Base-by-base conservation (phyloP, 2,888 invertebrate genomes). In the Creontiades dilutus region DNA sequence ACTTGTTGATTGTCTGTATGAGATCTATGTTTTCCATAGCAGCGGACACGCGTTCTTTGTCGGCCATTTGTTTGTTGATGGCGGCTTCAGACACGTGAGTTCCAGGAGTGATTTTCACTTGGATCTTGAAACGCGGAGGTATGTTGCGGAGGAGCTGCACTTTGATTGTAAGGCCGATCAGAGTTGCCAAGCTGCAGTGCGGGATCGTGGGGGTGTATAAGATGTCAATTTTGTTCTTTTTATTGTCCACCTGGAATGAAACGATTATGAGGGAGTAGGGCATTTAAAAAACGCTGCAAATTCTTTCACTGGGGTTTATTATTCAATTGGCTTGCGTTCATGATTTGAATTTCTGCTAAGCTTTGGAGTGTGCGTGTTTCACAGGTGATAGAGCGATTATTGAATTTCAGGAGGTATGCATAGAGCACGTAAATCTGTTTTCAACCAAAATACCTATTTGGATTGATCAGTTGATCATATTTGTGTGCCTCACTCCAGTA, bases 131-230 rank as follows among this genome's bases (percentile, higher is more conserved):
- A 76, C 97, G 95, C 12, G 96, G 94, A 0, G 98, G 98, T 7
- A 99, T 93, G 0, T 97, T 96, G 90, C 99, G 94, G 37, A 99
- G 94, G 9, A 99, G 94, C 93, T 98, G 98, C 0, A 99, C 99
- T 78, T 98, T 94, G 92, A 99, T 99, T 0, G 98, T 97, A 0
- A 99, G 94, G 19, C 92, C 92, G 92, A 95, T 99, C 57, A 99
- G 94, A 0, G 99, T 99, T 0, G 99, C 99, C 99, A 99, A 98
- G 92, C 98, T 98, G 93, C 99, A 99, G 93, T 99, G 99, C 0
- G 99, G 99, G 92, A 99, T 99, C 0, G 99, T 99, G 0, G 99
- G 99, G 0, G 99, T 99, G 93, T 98, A 99, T 90, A 95, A 94
- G 0, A 99, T 95, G 92, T 95, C 94, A 0, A 99, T 95, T 12